Evolutionary conservation across 2,113 vertebrate species (phyloP).

Genomic region (Pipa parva): DNA sequence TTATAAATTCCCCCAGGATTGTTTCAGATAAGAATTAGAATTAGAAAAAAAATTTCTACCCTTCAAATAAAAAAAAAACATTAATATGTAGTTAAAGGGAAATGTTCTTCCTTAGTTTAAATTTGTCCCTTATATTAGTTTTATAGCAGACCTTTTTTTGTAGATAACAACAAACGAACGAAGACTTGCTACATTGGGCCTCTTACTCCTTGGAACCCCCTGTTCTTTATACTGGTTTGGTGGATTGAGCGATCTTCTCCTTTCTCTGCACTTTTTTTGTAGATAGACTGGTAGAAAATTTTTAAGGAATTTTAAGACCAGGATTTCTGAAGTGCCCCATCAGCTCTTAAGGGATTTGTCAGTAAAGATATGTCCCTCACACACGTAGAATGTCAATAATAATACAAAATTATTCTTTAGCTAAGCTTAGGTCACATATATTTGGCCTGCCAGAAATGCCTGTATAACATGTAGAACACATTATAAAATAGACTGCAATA

Average conservation of each 20-base stretch:
- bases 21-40: too few relatives aligned
- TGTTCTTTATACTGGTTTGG: too few relatives aligned
- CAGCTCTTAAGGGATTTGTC: slow-evolving; percentile 38
- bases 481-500: slow-evolving; percentile 10
- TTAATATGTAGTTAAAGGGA: not conserved
- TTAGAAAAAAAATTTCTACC: not conserved
- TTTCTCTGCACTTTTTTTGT: slow-evolving; percentile 23
- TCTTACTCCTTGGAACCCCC: too few relatives aligned
- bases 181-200: too few relatives aligned
- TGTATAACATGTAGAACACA: not conserved
- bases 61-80: not conserved
- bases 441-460: not conserved
- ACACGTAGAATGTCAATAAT: slow-evolving; percentile 33
- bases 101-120: not conserved
- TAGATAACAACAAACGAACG: too few relatives aligned
- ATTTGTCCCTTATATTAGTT: slow-evolving; percentile 8
- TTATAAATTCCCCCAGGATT: too few relatives aligned
- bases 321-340: slow-evolving; percentile 37
- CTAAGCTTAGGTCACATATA: slow-evolving; percentile 15
- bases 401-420: slow-evolving; percentile 6
- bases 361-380: slow-evolving; percentile 25
- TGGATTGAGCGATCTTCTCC: too few relatives aligned
- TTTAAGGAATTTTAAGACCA: slow-evolving; percentile 22
- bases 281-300: slow-evolving; percentile 36
- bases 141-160: not conserved